Evolutionary conservation across 1,140 invertebrate genomes (phyloP).

Genomic region (Drosophila malerkotliana): DNA sequence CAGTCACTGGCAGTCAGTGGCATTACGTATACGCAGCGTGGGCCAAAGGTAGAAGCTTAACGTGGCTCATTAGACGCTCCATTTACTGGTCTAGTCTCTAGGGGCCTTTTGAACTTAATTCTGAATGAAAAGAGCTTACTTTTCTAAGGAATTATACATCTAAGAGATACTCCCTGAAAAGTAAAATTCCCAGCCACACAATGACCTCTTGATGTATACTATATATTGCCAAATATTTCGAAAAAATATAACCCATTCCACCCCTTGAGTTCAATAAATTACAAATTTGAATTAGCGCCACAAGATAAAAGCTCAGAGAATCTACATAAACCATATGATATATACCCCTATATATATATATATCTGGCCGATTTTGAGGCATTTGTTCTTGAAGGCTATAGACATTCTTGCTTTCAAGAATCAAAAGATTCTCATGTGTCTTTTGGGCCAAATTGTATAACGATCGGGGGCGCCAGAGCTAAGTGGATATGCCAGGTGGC

Average conservation of each 20-base stretch:
- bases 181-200: conserved; percentile 15
- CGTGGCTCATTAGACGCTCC: conserved; percentile 42
- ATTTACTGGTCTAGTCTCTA: conserved; percentile 15
- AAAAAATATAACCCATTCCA: conserved; percentile 27
- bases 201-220: conserved; percentile 34
- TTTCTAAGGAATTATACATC: no score
- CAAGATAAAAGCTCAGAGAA: conserved; percentile 37
- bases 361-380: conserved; percentile 35
- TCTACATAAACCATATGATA: conserved; percentile 53
- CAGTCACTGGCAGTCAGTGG: no score
- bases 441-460: conserved; percentile 47
- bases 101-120: conserved; percentile 5
- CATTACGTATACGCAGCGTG: conserved; percentile 72
- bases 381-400: conserved; percentile 11
- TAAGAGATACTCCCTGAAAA: no score
- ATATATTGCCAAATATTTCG: conserved; percentile 27
- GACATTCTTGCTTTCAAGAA: no score
- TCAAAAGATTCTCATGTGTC: conserved; percentile 36
- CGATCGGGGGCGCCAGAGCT: no score
- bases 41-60: conserved; percentile 25
- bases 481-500: no score
- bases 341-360: conserved; percentile 17
- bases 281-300: conserved; percentile 58
- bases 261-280: conserved; percentile 67
- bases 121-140: background rate